Evolutionary conservation across 1,140 invertebrate species (phyloP).

Genomic region (Trichonephila clavata): DNA sequence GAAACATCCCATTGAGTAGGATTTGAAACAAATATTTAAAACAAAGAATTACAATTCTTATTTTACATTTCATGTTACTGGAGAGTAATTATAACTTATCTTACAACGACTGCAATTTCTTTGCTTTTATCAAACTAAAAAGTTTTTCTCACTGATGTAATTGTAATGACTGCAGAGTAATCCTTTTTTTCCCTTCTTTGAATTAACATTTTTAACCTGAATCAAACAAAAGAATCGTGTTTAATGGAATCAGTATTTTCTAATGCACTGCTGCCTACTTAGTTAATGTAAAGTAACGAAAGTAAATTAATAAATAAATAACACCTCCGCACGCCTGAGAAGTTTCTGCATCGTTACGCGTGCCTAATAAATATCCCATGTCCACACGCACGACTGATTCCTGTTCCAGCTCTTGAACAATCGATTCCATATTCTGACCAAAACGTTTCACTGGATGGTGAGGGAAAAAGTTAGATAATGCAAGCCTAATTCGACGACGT

Average conservation of each 20-base stretch:
- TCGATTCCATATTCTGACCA: conserved; percentile 53
- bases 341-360: conserved; percentile 51
- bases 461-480: conserved; percentile 56
- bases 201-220: too few species aligned
- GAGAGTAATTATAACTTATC: too few species aligned
- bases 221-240: too few species aligned
- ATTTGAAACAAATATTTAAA: too few species aligned
- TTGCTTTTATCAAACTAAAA: too few species aligned
- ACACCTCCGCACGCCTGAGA: not conserved
- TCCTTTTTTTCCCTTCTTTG: too few species aligned
- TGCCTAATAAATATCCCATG: conserved; percentile 53
- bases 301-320: conserved; percentile 59
- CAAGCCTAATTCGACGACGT: conserved; percentile 34
- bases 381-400: conserved; percentile 44
- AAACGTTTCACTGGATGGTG: not conserved
- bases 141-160: too few species aligned
- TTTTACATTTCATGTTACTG: too few species aligned
- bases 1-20: too few species aligned
- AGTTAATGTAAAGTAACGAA: conserved; percentile 49
- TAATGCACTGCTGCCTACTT: not conserved
- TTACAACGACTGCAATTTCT: too few species aligned
- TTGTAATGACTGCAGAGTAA: too few species aligned
- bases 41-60: too few species aligned
- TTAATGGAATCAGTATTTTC: not conserved
- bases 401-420: conserved; percentile 37